Base-by-base conservation (phyloP, 2,888 invertebrate species). In the Eutolmus rufibarbis region DNA sequence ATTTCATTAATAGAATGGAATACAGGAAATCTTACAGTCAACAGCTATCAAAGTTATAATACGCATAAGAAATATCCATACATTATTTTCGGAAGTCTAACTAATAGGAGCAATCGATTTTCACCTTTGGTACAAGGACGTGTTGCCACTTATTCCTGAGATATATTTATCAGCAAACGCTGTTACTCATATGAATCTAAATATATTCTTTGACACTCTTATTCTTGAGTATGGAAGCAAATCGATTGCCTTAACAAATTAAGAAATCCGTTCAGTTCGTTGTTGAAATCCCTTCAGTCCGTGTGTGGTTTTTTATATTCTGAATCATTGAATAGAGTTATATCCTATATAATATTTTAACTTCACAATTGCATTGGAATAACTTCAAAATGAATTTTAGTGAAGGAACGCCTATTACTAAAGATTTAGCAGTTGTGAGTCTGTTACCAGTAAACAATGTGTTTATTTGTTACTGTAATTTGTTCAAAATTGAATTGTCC, bases 361-460 rank as follows among this genome's bases (percentile, higher is more conserved):
- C 9, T 37, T 46, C 8, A 46, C 40, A 43, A 43, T 79, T 43
- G 79, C 46, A 46, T 28, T 28, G 2, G 12, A 43, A 8, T 19
- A 51, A 51, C 5, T 51, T 51, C n/a, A 66, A 66, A 66, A 66
- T 81, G 23, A 81, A 4, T 56, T 56, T 81, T 31, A 81, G 34
- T 14, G 81, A 81, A 28, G 96, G 96, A 2, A 93, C 92, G 76
- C 95, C 96, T 16, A 95, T 96, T 87, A 94, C 94, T 34, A 94
- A 94, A 87, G 94, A 94, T 88, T 91, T 94, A 88, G 96, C 96
- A 79, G 93, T 94, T 91, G 96, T 96, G 92, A 94, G 94, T 92
- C n/a, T 14, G 16, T 31, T 89, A n/a, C 31, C 14, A 46, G 43
- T 16, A 14, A 46, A 23, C 4, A 74, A 14, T 16, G 74, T 28